Base-by-base conservation (phyloP, 2,888 invertebrate genomes). In the Dichetophora obliterata region DNA sequence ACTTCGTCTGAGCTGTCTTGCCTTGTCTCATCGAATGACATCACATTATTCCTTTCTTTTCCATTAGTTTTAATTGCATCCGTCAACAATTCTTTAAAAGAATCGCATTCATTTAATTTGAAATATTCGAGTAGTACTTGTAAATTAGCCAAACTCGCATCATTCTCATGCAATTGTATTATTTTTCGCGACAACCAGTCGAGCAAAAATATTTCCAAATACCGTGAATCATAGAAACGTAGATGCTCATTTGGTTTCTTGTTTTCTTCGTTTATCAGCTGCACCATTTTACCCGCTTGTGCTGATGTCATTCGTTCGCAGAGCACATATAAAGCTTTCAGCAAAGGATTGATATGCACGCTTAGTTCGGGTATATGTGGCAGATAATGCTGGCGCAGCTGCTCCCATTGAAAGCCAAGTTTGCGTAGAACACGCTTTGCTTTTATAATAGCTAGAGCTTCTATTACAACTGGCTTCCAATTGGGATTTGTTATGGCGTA, bases 361-460 rank as follows among this genome's bases (percentile, higher is more conserved):
- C 87, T 80, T 0, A 87, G 83, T 77, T 88, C 87, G 0, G 83
- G 77, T 31, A 86, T 82, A n/a, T 88, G 85, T 2, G 90, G 90
- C 31, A 90, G 79, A 78, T 87, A 90, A 50, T 86, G 82, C 11
- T 81, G 75, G 1, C 83, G 81, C 52, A 90, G 63, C 14, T 87
- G 86, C 14, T 80, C 48, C 78, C 85, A 82, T 3, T 79, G 57
- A 2, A 89, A 84, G 27, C 91, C 90, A 9, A 91, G 76, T 77
- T 89, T 89, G 11, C 86, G 84, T 31, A 91, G 71, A 5, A 90
- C 85, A 31, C 80, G 81, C 0, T 86, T 85, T 0, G 87, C 88
- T 69, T 83, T 82, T 16, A 92, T 90, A 24, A 92, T 89, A 75
- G 90, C 88, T 24, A 92, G 80, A 0, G 91, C 91, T 86, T 92